phyloP scores from a whole-genome alignment of 2,113 vertebrate species.

The Labeo rohita region DNA sequence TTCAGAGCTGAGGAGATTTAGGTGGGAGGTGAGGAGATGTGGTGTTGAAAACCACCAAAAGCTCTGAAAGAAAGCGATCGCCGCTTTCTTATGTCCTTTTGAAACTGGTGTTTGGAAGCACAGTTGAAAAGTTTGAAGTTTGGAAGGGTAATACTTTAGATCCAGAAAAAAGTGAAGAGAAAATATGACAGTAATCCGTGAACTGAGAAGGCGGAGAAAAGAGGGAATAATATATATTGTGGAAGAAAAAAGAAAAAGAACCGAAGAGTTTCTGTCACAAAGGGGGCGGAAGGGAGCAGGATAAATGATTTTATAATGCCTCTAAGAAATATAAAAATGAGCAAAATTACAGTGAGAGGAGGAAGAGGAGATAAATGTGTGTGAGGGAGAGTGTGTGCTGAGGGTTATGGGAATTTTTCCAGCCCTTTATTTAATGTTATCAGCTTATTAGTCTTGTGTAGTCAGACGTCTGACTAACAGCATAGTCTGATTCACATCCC shows the following conservation, averaged over 20 bases:
- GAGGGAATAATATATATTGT: conserved; percentile 26
- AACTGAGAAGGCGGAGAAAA: conserved; percentile 12
- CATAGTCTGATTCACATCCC: background rate
- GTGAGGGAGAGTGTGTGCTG: background rate
- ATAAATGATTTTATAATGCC: conserved; percentile 30
- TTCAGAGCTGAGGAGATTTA: background rate
- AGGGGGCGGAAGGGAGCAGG: conserved; percentile 23
- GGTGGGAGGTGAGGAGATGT: background rate
- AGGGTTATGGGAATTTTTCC: conserved; percentile 9
- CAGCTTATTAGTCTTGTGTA: background rate
- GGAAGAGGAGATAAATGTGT: conserved; percentile 5
- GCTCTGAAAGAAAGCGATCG: background rate
- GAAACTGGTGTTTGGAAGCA: background rate
- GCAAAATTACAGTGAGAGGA: conserved; percentile 24
- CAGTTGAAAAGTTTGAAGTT: background rate
- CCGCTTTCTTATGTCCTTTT: background rate
- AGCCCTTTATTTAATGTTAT: conserved; percentile 20
- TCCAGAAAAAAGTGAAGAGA: background rate
- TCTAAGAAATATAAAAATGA: conserved; percentile 24
- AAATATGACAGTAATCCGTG: conserved; percentile 3
- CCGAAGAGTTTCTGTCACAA: background rate
- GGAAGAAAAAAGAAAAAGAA: conserved; percentile 21
- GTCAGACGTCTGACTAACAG: background rate
- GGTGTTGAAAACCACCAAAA: background rate
- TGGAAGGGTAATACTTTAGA: conserved; percentile 7